Conservation (phyloP, 1,140 invertebrate species). For the Prorops nasuta region DNA sequence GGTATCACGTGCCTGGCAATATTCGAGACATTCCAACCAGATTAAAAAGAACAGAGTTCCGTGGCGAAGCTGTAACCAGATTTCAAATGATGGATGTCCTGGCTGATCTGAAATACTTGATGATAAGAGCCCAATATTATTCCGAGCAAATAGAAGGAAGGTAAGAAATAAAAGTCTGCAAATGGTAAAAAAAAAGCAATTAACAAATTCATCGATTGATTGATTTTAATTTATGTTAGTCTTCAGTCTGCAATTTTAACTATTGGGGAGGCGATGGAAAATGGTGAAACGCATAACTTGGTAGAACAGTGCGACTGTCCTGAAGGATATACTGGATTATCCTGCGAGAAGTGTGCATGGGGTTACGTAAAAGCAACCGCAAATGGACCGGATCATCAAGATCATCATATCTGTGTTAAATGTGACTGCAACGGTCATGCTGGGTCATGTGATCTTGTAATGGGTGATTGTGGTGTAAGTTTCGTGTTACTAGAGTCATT, state of each 20-base stretch:
- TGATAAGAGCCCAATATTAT: conserved; percentile 90
- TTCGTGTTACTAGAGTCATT: too few species aligned
- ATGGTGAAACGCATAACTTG: conserved; percentile 37
- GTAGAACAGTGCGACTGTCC: conserved; percentile 70
- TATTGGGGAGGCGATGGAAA: conserved; percentile 29
- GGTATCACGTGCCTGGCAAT: conserved; percentile 70
- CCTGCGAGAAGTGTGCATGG: conserved; percentile 81
- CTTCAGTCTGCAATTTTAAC: conserved; percentile 32
- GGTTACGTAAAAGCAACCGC: conserved; percentile 76
- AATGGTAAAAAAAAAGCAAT: too few species aligned
- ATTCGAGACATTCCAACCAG: conserved; percentile 62
- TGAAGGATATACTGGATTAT: conserved; percentile 69
- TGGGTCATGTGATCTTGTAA: conserved; percentile 74
- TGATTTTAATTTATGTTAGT: conserved; percentile 30
- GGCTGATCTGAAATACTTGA: conserved; percentile 73
- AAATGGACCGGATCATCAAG: conserved; percentile 57
- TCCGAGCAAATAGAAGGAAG: conserved; percentile 89
- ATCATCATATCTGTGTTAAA: conserved; percentile 71
- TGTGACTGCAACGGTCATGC: conserved; percentile 91
- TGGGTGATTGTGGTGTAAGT: conserved; percentile 76
- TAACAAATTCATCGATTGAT: conserved; percentile 1
- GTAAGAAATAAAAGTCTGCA: conserved; percentile 43
- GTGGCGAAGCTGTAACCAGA: conserved; percentile 66
- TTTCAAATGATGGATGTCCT: conserved; percentile 82
- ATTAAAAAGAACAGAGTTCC: conserved; percentile 60